Evolutionary conservation across 2,113 vertebrate species (phyloP), one percentile per base, ranked within the genome.

Genomic region (Labeo catla): DNA sequence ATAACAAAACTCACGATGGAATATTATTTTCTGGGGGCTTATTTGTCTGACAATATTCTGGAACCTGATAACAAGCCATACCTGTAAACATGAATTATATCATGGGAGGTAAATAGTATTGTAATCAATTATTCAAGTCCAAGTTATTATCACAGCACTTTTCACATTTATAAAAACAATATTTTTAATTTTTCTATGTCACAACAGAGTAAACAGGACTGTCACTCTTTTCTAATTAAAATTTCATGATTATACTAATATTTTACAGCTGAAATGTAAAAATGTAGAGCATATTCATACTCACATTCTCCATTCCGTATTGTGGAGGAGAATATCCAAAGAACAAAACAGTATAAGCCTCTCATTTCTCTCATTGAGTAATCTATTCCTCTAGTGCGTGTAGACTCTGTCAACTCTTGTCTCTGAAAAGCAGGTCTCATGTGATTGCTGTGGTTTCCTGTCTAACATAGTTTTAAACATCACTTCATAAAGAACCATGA

Each of bases 391-490:
- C n/a, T 39, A 36, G 28, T 13, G 28, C 0, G 6, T 15, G 6
- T 21, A 4, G 15, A 1, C 1, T 61, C 11, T 45, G 15, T 28
- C 28, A 23, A 2, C 2, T 0, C 39, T 39, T 39, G 39, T 6
- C 36, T 47, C 11, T 39, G 1, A 59, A 59, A 61, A 8, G 10
- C 73, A 8, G 4, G 7, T 52, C 9, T 72, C 34, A n/a, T 54
- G 47, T 54, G 81, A 72, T 21, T n/a, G n/a, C 28, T 59, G 68
- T 59, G 68, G 68, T 28, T 84, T 84, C 81, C 81, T 84, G 66
- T 39, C 12, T 12, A 13, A 23, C 34, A 13, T 13, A 4, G 15
- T 6, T 16, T 39, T 80, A 15, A 13, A 10, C 45, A 50, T 21
- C 15, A 68, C 10, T 11, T 28, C 23, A 12, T n/a, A 52, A 54